phyloP scores from a whole-genome alignment of 1,140 invertebrate genomes.

The Choristoneura fumiferana region DNA sequence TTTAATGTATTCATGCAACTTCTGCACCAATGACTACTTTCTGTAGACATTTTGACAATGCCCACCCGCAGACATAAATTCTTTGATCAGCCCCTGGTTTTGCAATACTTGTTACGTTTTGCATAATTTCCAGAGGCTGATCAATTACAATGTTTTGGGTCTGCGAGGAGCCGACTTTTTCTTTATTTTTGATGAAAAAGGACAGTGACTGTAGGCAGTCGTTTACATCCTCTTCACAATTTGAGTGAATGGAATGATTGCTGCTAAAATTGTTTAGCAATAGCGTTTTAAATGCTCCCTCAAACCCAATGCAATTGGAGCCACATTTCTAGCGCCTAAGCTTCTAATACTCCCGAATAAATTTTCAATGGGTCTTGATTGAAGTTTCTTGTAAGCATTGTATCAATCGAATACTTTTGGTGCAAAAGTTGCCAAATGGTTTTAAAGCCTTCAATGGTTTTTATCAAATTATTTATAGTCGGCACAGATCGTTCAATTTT shows the following conservation, averaged over 20 bases:
- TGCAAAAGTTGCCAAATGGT: neutral
- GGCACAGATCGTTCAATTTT: neutral
- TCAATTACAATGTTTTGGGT: neutral
- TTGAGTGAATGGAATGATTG: neutral
- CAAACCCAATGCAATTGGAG: too few relatives aligned
- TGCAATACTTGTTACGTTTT: too few relatives aligned
- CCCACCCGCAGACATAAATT: too few relatives aligned
- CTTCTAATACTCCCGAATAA: slow-evolving; percentile 34
- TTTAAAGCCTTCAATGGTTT: slow-evolving; percentile 19
- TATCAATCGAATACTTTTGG: slow-evolving; percentile 20
- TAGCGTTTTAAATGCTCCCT: too few relatives aligned
- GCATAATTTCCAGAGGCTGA: neutral
- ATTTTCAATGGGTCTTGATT: slow-evolving; percentile 37
- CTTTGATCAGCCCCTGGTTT: too few relatives aligned
- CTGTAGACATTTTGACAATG: too few relatives aligned
- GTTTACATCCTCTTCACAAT: too few relatives aligned
- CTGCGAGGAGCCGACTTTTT: neutral
- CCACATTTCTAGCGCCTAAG: too few relatives aligned
- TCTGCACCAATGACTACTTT: neutral
- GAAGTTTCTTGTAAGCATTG: too few relatives aligned
- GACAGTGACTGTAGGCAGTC: too few relatives aligned
- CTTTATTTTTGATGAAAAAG: too few relatives aligned
- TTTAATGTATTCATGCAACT: neutral
- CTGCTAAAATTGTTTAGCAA: too few relatives aligned
- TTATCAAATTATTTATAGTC: slow-evolving; percentile 23